phyloP scores from a whole-genome alignment of 92 coral and sea anemone species.

The Zoanthus gigantus region DNA sequence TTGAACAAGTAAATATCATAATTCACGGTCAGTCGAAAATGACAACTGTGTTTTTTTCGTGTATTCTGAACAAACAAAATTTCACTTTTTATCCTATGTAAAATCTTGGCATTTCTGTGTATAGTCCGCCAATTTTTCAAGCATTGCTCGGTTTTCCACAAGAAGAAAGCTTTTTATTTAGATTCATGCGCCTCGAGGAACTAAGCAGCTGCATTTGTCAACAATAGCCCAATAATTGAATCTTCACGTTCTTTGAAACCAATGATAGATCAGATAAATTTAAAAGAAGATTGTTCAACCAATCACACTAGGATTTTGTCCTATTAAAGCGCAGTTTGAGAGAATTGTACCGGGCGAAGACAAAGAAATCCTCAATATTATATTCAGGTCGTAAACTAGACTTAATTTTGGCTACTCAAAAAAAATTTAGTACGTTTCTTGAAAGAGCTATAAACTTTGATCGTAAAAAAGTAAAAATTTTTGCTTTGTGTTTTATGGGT shows the following conservation, averaged over 20 bases:
- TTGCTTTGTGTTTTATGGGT: conserved; percentile 9
- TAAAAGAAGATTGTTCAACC: conserved; percentile 30
- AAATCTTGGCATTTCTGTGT: background rate
- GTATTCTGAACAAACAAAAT: background rate
- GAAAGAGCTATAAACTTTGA: background rate
- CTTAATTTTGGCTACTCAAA: background rate
- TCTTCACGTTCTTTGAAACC: conserved; percentile 37
- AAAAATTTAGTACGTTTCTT: background rate
- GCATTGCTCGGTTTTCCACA: background rate
- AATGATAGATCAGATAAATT: conserved; percentile 38
- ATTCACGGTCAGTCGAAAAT: background rate
- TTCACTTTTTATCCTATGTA: background rate
- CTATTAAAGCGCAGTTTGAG: conserved; percentile 41
- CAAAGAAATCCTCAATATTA: conserved; percentile 2
- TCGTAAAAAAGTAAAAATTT: conserved; percentile 8
- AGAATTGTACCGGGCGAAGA: conserved; percentile 30
- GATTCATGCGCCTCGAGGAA: background rate
- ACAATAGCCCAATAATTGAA: background rate
- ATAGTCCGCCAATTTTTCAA: background rate
- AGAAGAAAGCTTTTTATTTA: background rate
- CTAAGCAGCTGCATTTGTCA: conserved; percentile 33
- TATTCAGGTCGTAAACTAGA: background rate
- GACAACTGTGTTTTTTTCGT: background rate
- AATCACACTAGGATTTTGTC: conserved; percentile 29
- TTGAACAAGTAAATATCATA: background rate